Evolutionary conservation across 2,113 vertebrate species (phyloP).

Genomic region (Menura novaehollandiae): DNA sequence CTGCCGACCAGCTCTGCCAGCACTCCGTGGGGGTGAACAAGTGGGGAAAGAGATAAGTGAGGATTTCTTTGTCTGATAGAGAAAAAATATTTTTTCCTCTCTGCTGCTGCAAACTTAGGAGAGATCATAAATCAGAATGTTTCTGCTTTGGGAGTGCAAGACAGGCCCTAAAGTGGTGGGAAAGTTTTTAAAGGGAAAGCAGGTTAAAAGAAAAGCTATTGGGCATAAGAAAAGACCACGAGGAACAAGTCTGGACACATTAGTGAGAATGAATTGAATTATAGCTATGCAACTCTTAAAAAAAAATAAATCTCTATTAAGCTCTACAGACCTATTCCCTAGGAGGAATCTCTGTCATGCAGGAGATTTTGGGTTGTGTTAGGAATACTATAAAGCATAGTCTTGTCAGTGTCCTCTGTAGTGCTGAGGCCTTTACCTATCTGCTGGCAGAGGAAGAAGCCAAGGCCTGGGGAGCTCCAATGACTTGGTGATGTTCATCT

Average conservation of each 20-base stretch:
- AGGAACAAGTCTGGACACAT: not conserved
- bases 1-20: not conserved
- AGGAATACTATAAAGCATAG: not conserved
- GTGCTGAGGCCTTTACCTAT: not conserved
- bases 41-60: fast-evolving
- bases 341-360: not conserved
- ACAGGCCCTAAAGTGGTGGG: not conserved
- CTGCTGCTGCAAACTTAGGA: not conserved
- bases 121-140: not conserved
- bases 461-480: not conserved
- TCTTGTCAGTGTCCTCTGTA: not conserved
- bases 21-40: fast-evolving
- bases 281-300: not conserved
- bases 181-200: not conserved
- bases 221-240: not conserved
- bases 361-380: not conserved
- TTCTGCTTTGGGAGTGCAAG: not conserved
- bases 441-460: not conserved
- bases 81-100: not conserved
- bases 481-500: not conserved
- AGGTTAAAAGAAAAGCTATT: not conserved
- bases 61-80: not conserved
- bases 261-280: not conserved
- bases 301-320: conserved; percentile 4
- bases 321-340: not conserved